These are phyloP conservation scores for Disparrhopalites patrizii DNA, from an alignment of 2,888 invertebrate genomes.

Conservation along the genomic window DNA sequence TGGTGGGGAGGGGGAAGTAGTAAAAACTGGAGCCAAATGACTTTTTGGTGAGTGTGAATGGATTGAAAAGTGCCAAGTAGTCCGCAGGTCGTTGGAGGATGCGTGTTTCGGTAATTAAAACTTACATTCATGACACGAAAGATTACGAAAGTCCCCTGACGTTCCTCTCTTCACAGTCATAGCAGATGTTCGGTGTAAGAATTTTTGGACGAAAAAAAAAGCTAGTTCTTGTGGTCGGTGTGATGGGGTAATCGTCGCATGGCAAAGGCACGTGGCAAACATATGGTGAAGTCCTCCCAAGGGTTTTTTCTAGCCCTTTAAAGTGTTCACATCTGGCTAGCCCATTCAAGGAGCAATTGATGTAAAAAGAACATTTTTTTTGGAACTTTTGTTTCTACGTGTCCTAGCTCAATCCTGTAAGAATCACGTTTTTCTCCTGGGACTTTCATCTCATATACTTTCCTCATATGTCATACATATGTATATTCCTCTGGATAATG, in stretches of 20 bases:
- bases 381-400: background rate
- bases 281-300: slow-evolving; percentile 13
- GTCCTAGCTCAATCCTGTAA: background rate
- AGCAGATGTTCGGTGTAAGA: background rate
- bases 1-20: too few species aligned
- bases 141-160: too few species aligned
- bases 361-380: background rate
- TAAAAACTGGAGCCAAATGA: too few species aligned
- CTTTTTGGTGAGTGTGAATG: too few species aligned
- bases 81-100: too few species aligned
- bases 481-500: too few species aligned
- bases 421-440: background rate
- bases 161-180: too few species aligned
- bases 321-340: slow-evolving; percentile 21
- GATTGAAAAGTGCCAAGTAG: too few species aligned
- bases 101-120: background rate
- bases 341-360: background rate
- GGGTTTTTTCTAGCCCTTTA: slow-evolving; percentile 13
- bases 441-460: too few species aligned
- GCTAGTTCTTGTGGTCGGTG: background rate
- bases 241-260: background rate
- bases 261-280: slow-evolving; percentile 18
- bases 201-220: background rate
- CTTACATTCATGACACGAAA: slow-evolving; percentile 3
- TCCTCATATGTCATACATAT: too few species aligned